These are phyloP conservation scores for Samia ricini DNA, from an alignment of 1,140 invertebrate species.

Conservation along the genomic window DNA sequence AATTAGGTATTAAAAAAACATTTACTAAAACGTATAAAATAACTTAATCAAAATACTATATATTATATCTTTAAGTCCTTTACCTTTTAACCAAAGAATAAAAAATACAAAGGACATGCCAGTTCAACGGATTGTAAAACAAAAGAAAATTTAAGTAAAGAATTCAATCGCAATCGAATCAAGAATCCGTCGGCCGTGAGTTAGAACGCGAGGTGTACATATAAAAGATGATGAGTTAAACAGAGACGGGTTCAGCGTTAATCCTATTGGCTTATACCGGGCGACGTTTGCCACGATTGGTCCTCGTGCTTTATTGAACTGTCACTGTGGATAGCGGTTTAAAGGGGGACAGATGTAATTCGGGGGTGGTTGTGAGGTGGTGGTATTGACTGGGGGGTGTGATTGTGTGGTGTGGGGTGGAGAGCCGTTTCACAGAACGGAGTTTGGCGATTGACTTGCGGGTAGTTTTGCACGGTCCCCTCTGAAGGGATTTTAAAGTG, in stretches of 20 bases:
- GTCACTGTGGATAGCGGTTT: conserved; percentile 73
- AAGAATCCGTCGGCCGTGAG: conserved; percentile 62
- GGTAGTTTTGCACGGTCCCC: conserved; percentile 70
- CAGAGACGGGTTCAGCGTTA: conserved; percentile 56
- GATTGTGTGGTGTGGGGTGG: conserved; percentile 25
- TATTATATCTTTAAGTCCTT: not conserved
- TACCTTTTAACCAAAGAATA: not conserved
- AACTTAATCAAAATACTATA: too few relatives aligned
- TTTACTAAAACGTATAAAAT: too few relatives aligned
- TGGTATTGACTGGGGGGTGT: conserved; percentile 26
- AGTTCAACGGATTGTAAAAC: conserved; percentile 49
- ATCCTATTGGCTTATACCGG: conserved; percentile 76
- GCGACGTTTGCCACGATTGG: conserved; percentile 75
- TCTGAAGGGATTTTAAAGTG: conserved; percentile 19
- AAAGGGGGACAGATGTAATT: conserved; percentile 70
- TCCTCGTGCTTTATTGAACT: conserved; percentile 75
- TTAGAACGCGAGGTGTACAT: conserved; percentile 41
- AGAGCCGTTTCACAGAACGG: conserved; percentile 55
- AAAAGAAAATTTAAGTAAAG: conserved; percentile 70
- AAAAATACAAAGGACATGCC: not conserved
- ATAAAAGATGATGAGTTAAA: conserved; percentile 15
- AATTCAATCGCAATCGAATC: conserved; percentile 74
- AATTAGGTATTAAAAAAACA: too few relatives aligned
- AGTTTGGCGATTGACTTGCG: conserved; percentile 75
- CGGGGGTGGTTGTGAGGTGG: conserved; percentile 54